These are phyloP conservation scores for Sitobion miscanthi DNA, from an alignment of 1,140 invertebrate genomes.

Conservation along the genomic window DNA sequence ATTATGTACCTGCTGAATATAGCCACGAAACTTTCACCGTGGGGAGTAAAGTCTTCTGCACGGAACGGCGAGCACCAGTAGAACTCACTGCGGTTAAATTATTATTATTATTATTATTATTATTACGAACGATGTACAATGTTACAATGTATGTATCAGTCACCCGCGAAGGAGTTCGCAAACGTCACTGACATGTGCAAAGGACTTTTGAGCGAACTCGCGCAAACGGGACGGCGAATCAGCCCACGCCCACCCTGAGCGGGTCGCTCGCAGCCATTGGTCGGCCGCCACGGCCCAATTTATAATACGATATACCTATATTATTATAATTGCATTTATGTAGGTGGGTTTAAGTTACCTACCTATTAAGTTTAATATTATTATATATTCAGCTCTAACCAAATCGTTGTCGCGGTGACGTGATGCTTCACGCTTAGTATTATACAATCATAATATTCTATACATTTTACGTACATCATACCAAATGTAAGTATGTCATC, in stretches of 20 bases:
- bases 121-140: not conserved
- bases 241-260: not conserved
- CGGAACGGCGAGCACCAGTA: not conserved
- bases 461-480: not conserved
- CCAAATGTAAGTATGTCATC: not conserved
- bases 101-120: not conserved
- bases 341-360: not conserved
- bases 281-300: not conserved
- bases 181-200: constrained; percentile 7
- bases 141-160: not conserved
- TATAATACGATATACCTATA: not conserved
- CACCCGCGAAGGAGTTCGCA: not conserved
- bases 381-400: not conserved
- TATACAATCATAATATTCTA: not conserved
- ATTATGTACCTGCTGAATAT: not conserved
- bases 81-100: not conserved
- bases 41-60: not conserved
- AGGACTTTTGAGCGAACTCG: not conserved
- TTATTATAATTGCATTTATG: constrained; percentile 10
- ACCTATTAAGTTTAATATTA: not conserved
- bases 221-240: not conserved
- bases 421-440: not conserved
- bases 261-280: not conserved
- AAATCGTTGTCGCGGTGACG: not conserved
- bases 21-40: not conserved